Base-by-base conservation (phyloP, 2,113 vertebrate genomes). In the Phycodurus eques region DNA sequence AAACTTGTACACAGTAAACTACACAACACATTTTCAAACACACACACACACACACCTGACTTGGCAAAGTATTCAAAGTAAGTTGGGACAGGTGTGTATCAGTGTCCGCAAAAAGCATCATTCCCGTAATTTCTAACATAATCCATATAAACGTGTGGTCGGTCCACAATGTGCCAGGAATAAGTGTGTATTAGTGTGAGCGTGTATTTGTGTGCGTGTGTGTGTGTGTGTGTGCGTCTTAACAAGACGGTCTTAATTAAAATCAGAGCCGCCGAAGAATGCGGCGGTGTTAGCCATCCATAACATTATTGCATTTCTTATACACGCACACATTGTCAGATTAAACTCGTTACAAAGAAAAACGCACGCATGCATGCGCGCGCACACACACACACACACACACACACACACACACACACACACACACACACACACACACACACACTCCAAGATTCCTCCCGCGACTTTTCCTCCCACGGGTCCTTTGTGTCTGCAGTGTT, bases 231-330 rank as follows among this genome's bases (percentile, higher is more conserved):
- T 44, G 68, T 71, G 68, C 68, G 71, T 63, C 65, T 83, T 91
- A 90, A 92, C 73, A 74, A 89, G 71, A 87, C 77, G 14, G 84
- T 68, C 78, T 75, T 91, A 92, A 92, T 92, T 90, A 85, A 89
- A 90, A 87, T 90, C 87, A 90, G 89, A 88, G 44, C 73, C 69
- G 59, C 64, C 73, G 84, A 84, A 79, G 82, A 83, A 73, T 62
- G 43, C 15, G 76, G 75, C 78, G 67, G 54, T 77, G 80, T 86
- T 85, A 53, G 63, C 74, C 74, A 80, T 85, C 69, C 46, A 73
- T 86, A 78, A 77, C 77, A 89, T 81, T 81, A 80, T 39, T 85
- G 67, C 80, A 71, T 85, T 79, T 90, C 87, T 88, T 85, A 64
- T 63, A 68, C 19, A 68, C 49, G 66, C 56, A 71, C 51, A 53